Evolutionary conservation across 2,888 invertebrate genomes (phyloP), one percentile per base, ranked within the genome.

Genomic region (Latrodectus elegans): DNA sequence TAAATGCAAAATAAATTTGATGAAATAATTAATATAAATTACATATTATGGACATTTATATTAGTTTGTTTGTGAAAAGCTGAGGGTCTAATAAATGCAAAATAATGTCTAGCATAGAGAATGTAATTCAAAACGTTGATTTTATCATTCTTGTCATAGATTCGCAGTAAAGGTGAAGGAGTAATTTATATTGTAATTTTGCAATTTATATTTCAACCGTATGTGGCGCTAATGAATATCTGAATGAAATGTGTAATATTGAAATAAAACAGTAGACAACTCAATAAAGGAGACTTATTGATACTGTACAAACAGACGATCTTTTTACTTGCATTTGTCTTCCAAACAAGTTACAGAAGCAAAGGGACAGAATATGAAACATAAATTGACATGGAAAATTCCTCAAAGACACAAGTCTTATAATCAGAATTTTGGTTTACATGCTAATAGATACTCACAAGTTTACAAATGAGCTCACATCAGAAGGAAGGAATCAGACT

Each of bases 401-500:
- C 77, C 79, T 83, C 74, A 88, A 78, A 88, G 81, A 87, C 81
- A 87, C 72, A 67, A 67, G 76, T 79, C 71, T 72, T 71, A 51
- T 79, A 53, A 74, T 73, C 64, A 75, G 12, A 73, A 70, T 74
- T 79, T 86, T 72, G 86, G 80, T 76, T 86, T 76, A 77, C 86
- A 77, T 71, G 81, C 77, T 87, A 87, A 71, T 67, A 87, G 76
- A 87, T 87, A 87, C 86, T 81, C 86, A 77, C 52, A 87, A 74
- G 76, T 87, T 87, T 87, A 87, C 86, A 87, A 81, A 87, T 81
- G 86, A 87, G 86, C 86, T 87, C 86, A 87, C 86, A 81, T 60
- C 65, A 55, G 26, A 75, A 76, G 67, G 70, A 64, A 60, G 81
- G 52, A 52, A n/a, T 51, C 72, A 51, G 71, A n/a, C 55, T 77